Base-by-base conservation (phyloP, 2,797 vertebrate genomes). In the Cryptoblepharus egeriae region DNA sequence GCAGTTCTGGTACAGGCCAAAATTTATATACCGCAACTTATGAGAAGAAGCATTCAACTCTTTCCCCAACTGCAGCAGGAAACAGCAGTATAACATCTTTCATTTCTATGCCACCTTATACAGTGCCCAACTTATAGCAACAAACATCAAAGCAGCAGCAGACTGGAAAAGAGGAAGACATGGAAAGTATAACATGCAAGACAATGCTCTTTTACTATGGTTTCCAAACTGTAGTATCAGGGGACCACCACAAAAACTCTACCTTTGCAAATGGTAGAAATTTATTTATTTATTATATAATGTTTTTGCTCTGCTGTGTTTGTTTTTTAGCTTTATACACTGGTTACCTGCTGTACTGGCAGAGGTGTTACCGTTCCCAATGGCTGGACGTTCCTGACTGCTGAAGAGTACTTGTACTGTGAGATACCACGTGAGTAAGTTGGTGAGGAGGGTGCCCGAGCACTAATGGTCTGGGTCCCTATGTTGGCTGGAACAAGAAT, bases 401-500 rank as follows among this genome's bases (percentile, higher is more conserved):
- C 95, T 0, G 96, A 92, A 0, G 97, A 96, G 88, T 98, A 98
- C 87, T 97, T 98, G 93, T 97, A 98, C 65, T 98, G 97, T 32
- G 90, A 82, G 39, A 94, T 58, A 4, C 95, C 90, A 63, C 96
- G 94, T 0, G 95, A 87, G 80, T 94, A 80, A 0, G 90, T 71
- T n/a, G 85, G 90, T 0, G 93, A 92, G 76, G 94, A 79, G 5
- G 96, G 93, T 12, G 94, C 91, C 4, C 97, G 93, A 1, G 96
- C 89, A 3, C 97, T 96, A 12, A 95, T 92, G 0, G 98, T 99
- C 96, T 99, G 99, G 0, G 99, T 99, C 84, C 97, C 99, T 0
- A 99, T 98, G 93, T 98, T 98, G 87, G 93, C 99, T 99, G 88
- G n/a, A 90, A 28, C 2, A 6, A 28, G 39, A 64, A 87, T 1